Conservation (phyloP, 2,888 invertebrate genomes). For the Bombylius major region DNA sequence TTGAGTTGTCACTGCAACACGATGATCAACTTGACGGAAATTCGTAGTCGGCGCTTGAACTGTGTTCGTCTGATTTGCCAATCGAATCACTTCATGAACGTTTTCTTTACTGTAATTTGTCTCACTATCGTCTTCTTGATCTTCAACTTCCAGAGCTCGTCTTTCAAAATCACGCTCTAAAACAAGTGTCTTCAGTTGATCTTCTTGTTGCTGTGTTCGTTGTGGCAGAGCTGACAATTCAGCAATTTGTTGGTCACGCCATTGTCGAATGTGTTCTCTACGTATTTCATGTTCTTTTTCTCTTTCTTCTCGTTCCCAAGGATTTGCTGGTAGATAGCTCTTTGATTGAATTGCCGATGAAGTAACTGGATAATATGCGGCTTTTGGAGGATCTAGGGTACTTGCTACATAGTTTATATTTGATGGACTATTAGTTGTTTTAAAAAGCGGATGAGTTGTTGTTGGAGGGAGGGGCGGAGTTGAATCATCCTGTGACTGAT, state of each 20-base stretch:
- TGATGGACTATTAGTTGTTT: slow-evolving; percentile 25
- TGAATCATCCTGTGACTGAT: slow-evolving; percentile 15
- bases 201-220: slow-evolving; percentile 69
- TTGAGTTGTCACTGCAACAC: slow-evolving; percentile 20
- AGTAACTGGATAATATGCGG: slow-evolving; percentile 51
- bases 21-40: slow-evolving; percentile 33
- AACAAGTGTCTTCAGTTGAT: slow-evolving; percentile 74
- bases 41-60: slow-evolving; percentile 36
- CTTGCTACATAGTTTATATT: slow-evolving; percentile 51
- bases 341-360: slow-evolving; percentile 16
- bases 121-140: slow-evolving; percentile 54
- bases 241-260: slow-evolving; percentile 78
- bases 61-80: slow-evolving; percentile 36
- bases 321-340: slow-evolving; percentile 47
- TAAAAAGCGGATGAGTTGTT: slow-evolving; percentile 56
- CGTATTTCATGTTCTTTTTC: slow-evolving; percentile 66
- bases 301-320: slow-evolving; percentile 88
- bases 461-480: slow-evolving; percentile 56
- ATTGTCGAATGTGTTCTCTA: slow-evolving; percentile 59
- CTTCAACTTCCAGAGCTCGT: slow-evolving; percentile 66
- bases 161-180: slow-evolving; percentile 91
- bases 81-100: slow-evolving; percentile 41
- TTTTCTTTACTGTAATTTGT: slow-evolving; percentile 31
- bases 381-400: slow-evolving; percentile 58
- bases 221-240: slow-evolving; percentile 58